Evolutionary conservation across 35 echinoderm and acorn worm genomes (phyloP).

Genomic region (Lytechinus pictus): DNA sequence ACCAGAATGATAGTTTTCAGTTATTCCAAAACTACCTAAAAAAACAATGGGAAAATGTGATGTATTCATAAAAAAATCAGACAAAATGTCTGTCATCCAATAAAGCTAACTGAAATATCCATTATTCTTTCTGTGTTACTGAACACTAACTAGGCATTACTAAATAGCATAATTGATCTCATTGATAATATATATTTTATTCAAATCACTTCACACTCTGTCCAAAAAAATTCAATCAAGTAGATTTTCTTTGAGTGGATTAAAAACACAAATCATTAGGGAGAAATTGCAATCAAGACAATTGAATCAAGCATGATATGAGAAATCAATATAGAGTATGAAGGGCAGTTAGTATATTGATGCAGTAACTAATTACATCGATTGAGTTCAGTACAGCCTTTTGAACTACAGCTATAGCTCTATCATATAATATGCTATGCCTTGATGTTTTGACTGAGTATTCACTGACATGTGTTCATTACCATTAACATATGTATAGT

Average conservation of each 20-base stretch:
- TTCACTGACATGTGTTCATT: neutral
- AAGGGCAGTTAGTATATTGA: slow-evolving; percentile 10
- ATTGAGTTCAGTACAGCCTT: neutral
- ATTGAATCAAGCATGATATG: slow-evolving; percentile 34
- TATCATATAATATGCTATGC: neutral
- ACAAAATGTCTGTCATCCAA: too few species aligned
- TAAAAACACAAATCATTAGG: slow-evolving; percentile 11
- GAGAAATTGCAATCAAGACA: neutral
- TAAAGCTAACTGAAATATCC: too few species aligned
- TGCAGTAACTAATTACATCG: slow-evolving; percentile 32
- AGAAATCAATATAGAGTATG: slow-evolving; percentile 16
- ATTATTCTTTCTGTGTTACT: too few species aligned
- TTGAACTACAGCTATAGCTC: neutral
- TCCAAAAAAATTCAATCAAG: neutral
- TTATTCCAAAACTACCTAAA: too few species aligned
- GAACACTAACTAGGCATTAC: too few species aligned
- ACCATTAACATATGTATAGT: neutral
- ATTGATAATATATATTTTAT: neutral
- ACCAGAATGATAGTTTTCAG: too few species aligned
- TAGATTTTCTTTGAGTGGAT: neutral
- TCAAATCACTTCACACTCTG: neutral
- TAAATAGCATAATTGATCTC: neutral
- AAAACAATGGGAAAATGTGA: too few species aligned
- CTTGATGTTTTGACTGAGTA: neutral
- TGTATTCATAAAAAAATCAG: too few species aligned